phyloP scores from a whole-genome alignment of 2,888 invertebrate species.

The Baronia brevicornis region DNA sequence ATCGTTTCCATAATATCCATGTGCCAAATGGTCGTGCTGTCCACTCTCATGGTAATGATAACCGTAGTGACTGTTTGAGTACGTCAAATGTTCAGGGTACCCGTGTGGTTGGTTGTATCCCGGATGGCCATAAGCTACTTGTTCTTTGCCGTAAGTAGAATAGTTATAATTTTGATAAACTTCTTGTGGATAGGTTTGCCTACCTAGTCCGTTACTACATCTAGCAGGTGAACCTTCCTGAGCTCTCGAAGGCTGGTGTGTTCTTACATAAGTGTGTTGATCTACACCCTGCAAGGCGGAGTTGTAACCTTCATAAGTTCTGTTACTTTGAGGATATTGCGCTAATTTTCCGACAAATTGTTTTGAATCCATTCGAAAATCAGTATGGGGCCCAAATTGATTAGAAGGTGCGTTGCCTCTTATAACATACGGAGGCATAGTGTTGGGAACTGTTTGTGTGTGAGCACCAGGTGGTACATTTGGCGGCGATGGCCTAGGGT shows the following conservation, averaged over 20 bases:
- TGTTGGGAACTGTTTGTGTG: constrained; percentile 76
- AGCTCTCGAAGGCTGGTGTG: constrained; percentile 49
- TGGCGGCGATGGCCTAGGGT: constrained; percentile 82
- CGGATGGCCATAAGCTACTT: constrained; percentile 73
- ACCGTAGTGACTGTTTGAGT: constrained; percentile 65
- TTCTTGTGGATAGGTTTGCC: constrained; percentile 64
- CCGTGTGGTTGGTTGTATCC: constrained; percentile 70
- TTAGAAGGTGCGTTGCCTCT: constrained; percentile 69
- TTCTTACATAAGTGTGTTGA: constrained; percentile 64
- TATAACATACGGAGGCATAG: constrained; percentile 75
- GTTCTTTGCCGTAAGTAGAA: constrained; percentile 70
- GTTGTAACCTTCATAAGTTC: constrained; percentile 54
- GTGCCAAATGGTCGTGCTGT: constrained; percentile 57
- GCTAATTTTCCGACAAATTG: constrained; percentile 64
- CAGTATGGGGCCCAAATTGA: constrained; percentile 68
- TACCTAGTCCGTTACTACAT: constrained; percentile 54
- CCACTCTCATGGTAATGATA: constrained; percentile 68
- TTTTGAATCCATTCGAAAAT: constrained; percentile 69
- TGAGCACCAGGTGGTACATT: constrained; percentile 77
- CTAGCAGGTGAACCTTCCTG: constrained; percentile 52
- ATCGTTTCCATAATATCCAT: constrained; percentile 60
- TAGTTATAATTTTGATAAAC: constrained; percentile 72
- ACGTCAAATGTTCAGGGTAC: constrained; percentile 61
- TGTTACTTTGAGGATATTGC: constrained; percentile 62
- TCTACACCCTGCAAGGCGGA: constrained; percentile 52